phyloP scores from a whole-genome alignment of 2,113 vertebrate genomes.

The Platysteira castanea region DNA sequence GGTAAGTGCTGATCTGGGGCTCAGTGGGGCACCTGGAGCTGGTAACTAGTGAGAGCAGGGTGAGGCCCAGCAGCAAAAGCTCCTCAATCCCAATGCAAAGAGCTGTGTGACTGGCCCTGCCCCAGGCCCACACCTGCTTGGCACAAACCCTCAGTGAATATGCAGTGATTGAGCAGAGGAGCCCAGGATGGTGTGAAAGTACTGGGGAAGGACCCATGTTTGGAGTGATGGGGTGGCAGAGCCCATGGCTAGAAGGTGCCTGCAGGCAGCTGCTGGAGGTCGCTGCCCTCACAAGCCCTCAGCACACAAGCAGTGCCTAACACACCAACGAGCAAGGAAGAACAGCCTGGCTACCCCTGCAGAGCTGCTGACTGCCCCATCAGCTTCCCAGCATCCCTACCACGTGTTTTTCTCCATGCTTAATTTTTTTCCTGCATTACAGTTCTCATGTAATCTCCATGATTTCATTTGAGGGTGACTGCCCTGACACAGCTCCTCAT shows the following conservation, averaged over 20 bases:
- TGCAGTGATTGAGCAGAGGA: not conserved
- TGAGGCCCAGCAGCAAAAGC: not conserved
- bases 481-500: conserved; percentile 65
- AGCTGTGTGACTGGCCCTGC: not conserved
- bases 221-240: not conserved
- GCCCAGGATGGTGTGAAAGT: not conserved
- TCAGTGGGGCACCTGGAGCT: not conserved
- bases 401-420: conserved; percentile 63
- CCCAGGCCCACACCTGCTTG: not conserved
- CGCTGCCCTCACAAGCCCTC: not conserved
- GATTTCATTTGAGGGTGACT: conserved; percentile 65
- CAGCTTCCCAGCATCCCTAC: conserved; percentile 60
- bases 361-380: conserved; percentile 12
- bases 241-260: not conserved
- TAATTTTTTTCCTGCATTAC: conserved; percentile 73
- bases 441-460: conserved; percentile 76
- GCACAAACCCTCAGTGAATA: rapidly evolving
- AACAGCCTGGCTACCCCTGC: not conserved
- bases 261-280: not conserved
- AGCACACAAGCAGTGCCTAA: rapidly evolving
- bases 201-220: not conserved
- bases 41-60: not conserved
- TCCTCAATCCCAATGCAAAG: not conserved
- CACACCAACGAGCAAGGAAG: not conserved
- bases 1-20: conserved; percentile 79